phyloP scores from a whole-genome alignment of 2,113 vertebrate species.

The Larimichthys polyactis region DNA sequence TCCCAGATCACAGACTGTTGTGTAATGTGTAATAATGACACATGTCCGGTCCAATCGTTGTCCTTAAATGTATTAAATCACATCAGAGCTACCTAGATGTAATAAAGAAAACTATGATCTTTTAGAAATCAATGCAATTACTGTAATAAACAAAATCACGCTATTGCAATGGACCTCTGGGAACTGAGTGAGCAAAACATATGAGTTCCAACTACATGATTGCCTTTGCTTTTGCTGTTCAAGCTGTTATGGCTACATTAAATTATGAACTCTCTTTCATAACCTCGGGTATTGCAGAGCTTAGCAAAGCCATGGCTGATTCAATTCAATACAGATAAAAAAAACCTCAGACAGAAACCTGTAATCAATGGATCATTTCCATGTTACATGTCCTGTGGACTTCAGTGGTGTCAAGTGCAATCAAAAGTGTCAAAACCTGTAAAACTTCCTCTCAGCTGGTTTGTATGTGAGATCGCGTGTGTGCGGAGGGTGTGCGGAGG shows the following conservation, averaged over 20 bases:
- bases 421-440: conserved; percentile 78
- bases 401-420: conserved; percentile 72
- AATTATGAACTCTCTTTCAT: conserved; percentile 71
- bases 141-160: conserved; percentile 71
- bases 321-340: conserved; percentile 74
- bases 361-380: conserved; percentile 81
- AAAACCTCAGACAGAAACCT: conserved; percentile 54
- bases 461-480: conserved; percentile 20
- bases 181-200: conserved; percentile 56
- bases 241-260: conserved; percentile 70
- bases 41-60: conserved; percentile 43
- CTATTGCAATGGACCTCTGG: conserved; percentile 62
- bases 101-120: conserved; percentile 64
- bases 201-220: conserved; percentile 59
- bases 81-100: conserved; percentile 38
- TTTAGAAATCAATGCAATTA: conserved; percentile 71
- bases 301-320: conserved; percentile 66
- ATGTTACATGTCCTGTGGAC: conserved; percentile 70
- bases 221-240: conserved; percentile 70
- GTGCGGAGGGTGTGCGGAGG: not conserved
- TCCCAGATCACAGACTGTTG: conserved; percentile 16
- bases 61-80: conserved; percentile 52
- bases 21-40: conserved; percentile 60
- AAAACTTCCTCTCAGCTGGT: conserved; percentile 61
- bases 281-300: conserved; percentile 73